phyloP scores from a whole-genome alignment of 2,113 vertebrate species.

The Odocoileus virginianus region DNA sequence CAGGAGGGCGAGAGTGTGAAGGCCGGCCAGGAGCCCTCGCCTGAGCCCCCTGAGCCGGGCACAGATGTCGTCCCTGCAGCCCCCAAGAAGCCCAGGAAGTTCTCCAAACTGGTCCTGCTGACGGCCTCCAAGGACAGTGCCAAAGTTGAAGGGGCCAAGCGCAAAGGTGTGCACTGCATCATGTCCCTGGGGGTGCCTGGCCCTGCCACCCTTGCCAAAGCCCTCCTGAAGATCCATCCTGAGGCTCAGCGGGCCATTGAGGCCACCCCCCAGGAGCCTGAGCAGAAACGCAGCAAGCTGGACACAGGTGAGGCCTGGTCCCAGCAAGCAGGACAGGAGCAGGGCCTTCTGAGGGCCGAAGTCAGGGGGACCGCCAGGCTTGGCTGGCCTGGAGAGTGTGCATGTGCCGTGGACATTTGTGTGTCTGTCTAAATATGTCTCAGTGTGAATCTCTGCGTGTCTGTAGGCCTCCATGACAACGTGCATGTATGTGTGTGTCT shows the following conservation, averaged over 20 bases:
- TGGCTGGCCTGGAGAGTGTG: not conserved
- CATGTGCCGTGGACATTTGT: not conserved
- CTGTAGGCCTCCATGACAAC: not conserved
- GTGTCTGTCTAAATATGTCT: not conserved
- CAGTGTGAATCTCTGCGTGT: not conserved
- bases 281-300: constrained; percentile 44
- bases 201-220: constrained; percentile 44
- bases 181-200: constrained; percentile 58
- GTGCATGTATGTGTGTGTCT: not conserved
- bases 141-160: constrained; percentile 47
- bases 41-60: not conserved
- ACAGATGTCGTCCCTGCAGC: not conserved
- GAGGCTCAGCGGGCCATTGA: constrained; percentile 59
- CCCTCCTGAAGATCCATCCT: constrained; percentile 61
- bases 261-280: constrained; percentile 1
- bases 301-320: constrained; percentile 24
- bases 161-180: constrained; percentile 51
- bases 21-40: not conserved
- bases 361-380: not conserved
- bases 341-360: not conserved
- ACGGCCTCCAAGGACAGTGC: constrained; percentile 61
- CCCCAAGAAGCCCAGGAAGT: constrained; percentile 61
- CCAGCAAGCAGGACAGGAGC: not conserved
- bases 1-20: not conserved
- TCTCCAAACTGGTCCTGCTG: constrained; percentile 67